phyloP scores from a whole-genome alignment of 2,888 invertebrate species.

The Pseudanteris insignis region DNA sequence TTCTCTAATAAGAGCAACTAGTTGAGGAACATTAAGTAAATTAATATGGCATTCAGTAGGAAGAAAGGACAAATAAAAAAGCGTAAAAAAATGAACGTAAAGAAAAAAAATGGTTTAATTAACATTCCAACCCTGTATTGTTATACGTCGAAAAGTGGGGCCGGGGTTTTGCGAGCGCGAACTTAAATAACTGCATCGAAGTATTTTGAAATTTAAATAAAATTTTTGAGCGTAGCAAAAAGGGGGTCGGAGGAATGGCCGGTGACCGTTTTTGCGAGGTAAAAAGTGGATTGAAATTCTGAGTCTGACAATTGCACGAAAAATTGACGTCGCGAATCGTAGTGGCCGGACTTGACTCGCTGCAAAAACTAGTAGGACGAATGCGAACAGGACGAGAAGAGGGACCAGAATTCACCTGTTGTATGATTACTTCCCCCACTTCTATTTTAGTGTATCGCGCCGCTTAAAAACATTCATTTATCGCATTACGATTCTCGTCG shows the following conservation, averaged over 20 bases:
- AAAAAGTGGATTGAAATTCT: slow-evolving; percentile 43
- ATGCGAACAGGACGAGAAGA: slow-evolving; percentile 45
- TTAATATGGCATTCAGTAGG: too few species aligned
- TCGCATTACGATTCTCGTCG: slow-evolving; percentile 41
- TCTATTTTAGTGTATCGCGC: slow-evolving; percentile 41
- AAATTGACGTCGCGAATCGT: slow-evolving; percentile 45
- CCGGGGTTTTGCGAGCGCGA: neutral
- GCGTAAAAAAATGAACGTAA: neutral
- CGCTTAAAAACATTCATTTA: slow-evolving; percentile 42
- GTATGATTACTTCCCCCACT: slow-evolving; percentile 42
- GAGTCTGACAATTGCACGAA: slow-evolving; percentile 44
- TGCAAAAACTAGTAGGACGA: slow-evolving; percentile 47
- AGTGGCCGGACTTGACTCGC: slow-evolving; percentile 27
- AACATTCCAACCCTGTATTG: slow-evolving; percentile 20
- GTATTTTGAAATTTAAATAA: slow-evolving; percentile 30
- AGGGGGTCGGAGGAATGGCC: slow-evolving; percentile 16
- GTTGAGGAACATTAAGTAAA: neutral
- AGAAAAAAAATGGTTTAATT: slow-evolving; percentile 9
- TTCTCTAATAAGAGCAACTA: slow-evolving; percentile 17
- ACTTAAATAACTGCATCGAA: too few species aligned
- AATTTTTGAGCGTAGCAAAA: slow-evolving; percentile 22
- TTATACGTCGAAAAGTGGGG: neutral
- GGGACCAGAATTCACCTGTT: slow-evolving; percentile 47
- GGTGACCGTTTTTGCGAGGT: slow-evolving; percentile 3
- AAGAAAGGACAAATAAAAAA: too few species aligned